These are phyloP conservation scores for Labroides dimidiatus DNA, from an alignment of 2,797 vertebrate species.

Conservation along the genomic window DNA sequence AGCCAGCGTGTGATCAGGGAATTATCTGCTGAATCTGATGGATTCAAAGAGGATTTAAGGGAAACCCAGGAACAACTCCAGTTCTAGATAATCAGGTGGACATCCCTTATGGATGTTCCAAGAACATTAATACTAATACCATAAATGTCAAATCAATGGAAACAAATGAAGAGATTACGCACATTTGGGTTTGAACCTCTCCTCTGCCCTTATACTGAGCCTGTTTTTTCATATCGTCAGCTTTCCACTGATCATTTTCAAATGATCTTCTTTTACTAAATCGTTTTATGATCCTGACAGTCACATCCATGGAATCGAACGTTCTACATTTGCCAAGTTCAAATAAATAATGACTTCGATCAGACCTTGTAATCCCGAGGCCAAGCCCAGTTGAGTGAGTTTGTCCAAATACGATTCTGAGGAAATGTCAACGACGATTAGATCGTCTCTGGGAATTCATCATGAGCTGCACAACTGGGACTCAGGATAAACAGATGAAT, in stretches of 20 bases:
- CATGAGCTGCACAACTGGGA: constrained; percentile 16
- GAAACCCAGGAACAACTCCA: constrained; percentile 53
- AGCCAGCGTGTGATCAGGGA: constrained; percentile 41
- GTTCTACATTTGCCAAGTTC: constrained; percentile 24
- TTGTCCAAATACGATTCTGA: constrained; percentile 53
- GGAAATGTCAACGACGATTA: constrained; percentile 38
- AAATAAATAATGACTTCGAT: constrained; percentile 58
- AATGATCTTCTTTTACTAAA: constrained; percentile 66
- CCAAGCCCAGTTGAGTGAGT: constrained; percentile 46
- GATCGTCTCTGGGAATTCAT: constrained; percentile 16
- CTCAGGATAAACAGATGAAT: constrained; percentile 14
- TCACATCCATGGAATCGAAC: constrained; percentile 35
- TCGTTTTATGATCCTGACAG: constrained; percentile 63
- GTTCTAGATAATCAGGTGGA: constrained; percentile 54
- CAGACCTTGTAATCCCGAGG: constrained; percentile 56
- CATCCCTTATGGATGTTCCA: constrained; percentile 28
- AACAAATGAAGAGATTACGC: constrained; percentile 52
- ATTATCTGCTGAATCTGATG: constrained; percentile 39
- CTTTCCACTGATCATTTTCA: constrained; percentile 42
- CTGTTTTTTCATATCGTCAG: constrained; percentile 58
- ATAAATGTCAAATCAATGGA: constrained; percentile 18
- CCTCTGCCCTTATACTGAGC: constrained; percentile 35
- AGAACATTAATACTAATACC: constrained; percentile 35
- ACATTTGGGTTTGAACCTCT: constrained; percentile 18
- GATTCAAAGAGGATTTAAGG: constrained; percentile 61